Evolutionary conservation across 2,888 invertebrate genomes (phyloP).

Genomic region (Hermaeophaga mercurialis): DNA sequence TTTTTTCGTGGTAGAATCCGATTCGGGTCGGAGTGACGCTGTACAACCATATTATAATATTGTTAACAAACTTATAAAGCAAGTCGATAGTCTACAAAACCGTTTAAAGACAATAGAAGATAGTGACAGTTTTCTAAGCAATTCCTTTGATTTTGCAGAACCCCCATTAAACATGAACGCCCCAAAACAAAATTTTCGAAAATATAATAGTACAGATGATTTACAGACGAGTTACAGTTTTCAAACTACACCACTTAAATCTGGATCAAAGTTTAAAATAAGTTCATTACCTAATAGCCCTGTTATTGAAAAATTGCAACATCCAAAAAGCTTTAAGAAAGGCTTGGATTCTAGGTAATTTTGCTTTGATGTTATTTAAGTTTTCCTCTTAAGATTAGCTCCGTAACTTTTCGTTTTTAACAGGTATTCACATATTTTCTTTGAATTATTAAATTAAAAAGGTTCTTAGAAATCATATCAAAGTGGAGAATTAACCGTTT

Average conservation of each 20-base stretch:
- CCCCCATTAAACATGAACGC: conserved; percentile 29
- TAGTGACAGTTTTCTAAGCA: conserved; percentile 45
- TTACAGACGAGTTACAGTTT: conserved; percentile 45
- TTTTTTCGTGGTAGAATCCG: conserved; percentile 68
- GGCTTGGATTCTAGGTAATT: conserved; percentile 11
- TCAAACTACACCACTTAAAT: conserved; percentile 56
- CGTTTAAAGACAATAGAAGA: conserved; percentile 61
- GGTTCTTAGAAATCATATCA: too few species aligned
- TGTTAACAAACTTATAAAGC: conserved; percentile 67
- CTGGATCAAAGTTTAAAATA: conserved; percentile 46
- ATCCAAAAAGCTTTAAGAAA: conserved; percentile 28
- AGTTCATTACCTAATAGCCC: conserved; percentile 52
- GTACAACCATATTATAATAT: conserved; percentile 62
- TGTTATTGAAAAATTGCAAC: conserved; percentile 38
- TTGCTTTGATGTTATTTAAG: too few species aligned
- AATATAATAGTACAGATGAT: conserved; percentile 48
- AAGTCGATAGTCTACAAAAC: conserved; percentile 64
- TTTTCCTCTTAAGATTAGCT: too few species aligned
- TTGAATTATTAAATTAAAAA: too few species aligned
- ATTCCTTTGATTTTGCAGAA: conserved; percentile 40
- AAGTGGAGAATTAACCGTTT: too few species aligned
- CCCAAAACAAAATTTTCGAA: conserved; percentile 37
- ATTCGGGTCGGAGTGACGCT: conserved; percentile 50
- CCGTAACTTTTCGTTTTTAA: too few species aligned
- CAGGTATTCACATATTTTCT: too few species aligned